These are phyloP conservation scores for Theristus sp. DNA, from an alignment of 2,888 invertebrate species.

Conservation along the genomic window DNA sequence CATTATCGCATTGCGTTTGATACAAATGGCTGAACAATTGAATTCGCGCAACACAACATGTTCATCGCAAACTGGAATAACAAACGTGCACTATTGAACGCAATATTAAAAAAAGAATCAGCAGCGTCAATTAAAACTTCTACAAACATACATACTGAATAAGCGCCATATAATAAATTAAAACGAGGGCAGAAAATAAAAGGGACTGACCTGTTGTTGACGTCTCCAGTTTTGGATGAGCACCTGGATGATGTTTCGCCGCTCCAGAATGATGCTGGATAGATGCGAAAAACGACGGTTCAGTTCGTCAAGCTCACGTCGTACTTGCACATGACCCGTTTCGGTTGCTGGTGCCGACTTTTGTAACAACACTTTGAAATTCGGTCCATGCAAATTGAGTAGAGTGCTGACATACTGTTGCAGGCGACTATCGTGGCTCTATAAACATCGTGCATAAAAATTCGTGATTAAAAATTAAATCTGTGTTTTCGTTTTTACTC, in stretches of 20 bases:
- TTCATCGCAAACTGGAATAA: too few species aligned
- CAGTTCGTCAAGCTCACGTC: conserved; percentile 24
- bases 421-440: conserved; percentile 69
- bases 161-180: too few species aligned
- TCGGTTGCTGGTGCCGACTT: not conserved
- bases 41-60: too few species aligned
- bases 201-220: conserved; percentile 26
- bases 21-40: too few species aligned
- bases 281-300: conserved; percentile 29
- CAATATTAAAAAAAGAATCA: too few species aligned
- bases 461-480: not conserved
- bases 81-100: too few species aligned
- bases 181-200: too few species aligned
- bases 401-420: conserved; percentile 63
- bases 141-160: too few species aligned
- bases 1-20: too few species aligned
- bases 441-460: conserved; percentile 22
- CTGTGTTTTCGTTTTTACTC: not conserved
- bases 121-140: too few species aligned
- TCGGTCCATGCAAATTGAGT: conserved; percentile 27
- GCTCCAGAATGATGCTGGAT: conserved; percentile 25
- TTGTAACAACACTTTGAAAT: conserved; percentile 9
- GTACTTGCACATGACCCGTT: conserved; percentile 11
- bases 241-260: conserved; percentile 24
- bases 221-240: conserved; percentile 28